phyloP scores from a whole-genome alignment of 2,888 invertebrate species.

The Augochlorella aurata region DNA sequence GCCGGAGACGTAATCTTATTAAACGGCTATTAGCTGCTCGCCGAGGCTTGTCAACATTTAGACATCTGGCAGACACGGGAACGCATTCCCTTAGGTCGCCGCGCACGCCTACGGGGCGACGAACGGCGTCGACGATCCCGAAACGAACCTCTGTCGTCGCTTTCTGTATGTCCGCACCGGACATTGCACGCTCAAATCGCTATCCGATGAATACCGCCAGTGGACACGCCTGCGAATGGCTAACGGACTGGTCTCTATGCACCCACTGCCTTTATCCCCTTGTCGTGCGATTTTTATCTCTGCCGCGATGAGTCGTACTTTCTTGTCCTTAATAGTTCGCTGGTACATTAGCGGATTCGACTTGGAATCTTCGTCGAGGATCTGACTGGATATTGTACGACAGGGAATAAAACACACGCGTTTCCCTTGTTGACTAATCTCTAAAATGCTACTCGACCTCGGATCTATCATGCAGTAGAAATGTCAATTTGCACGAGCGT shows the following conservation, averaged over 20 bases:
- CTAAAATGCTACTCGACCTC: no score
- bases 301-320: no score
- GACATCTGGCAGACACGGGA: conserved; percentile 80
- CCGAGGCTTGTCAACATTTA: conserved; percentile 80
- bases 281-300: no score
- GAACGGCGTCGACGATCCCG: conserved; percentile 20
- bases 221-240: background rate
- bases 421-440: no score
- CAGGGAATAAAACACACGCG: no score
- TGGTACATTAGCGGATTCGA: no score
- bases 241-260: background rate
- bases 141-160: conserved; percentile 12
- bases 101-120: conserved; percentile 71
- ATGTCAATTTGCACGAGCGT: no score
- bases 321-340: no score
- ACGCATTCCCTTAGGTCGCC: conserved; percentile 75
- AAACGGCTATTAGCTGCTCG: conserved; percentile 81
- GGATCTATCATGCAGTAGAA: no score
- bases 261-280: no score
- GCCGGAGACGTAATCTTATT: conserved; percentile 80
- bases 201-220: background rate
- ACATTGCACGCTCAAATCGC: background rate
- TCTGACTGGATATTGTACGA: no score
- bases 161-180: background rate
- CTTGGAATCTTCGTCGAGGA: no score